These are phyloP conservation scores for Dolomedes plantarius DNA, from an alignment of 2,888 invertebrate species.

Conservation along the genomic window DNA sequence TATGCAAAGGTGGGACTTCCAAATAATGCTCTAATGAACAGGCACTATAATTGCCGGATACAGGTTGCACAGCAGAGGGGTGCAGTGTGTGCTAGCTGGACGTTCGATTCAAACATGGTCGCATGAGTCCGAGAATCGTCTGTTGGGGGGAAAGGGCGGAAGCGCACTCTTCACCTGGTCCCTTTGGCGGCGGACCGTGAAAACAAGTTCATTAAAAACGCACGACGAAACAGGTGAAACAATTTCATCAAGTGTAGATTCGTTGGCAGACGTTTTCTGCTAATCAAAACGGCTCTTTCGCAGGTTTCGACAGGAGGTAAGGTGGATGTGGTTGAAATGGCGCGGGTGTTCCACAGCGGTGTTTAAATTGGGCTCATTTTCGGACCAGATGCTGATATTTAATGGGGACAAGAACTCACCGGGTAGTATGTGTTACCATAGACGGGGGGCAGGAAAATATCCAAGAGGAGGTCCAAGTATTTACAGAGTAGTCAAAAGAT, in stretches of 20 bases:
- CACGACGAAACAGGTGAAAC: conserved; percentile 50
- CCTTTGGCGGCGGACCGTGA: conserved; percentile 30
- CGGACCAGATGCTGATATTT: not conserved
- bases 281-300: not conserved
- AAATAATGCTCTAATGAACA: conserved; percentile 5
- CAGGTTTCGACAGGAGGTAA: not conserved
- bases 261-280: conserved; percentile 2
- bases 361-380: not conserved
- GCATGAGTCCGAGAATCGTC: conserved; percentile 47
- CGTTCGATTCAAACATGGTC: conserved; percentile 17
- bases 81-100: not conserved
- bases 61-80: conserved; percentile 24
- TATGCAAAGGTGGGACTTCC: not conserved
- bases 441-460: no score
- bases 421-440: no score
- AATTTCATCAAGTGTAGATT: conserved; percentile 18
- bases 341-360: not conserved
- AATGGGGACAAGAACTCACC: not conserved
- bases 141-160: conserved; percentile 8
- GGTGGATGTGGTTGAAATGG: not conserved
- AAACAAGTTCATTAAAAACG: conserved; percentile 60
- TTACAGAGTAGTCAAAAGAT: no score
- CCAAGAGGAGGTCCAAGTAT: no score
- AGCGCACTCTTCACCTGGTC: conserved; percentile 33
- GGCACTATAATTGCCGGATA: conserved; percentile 43